Conservation (phyloP, 2,113 vertebrate genomes). For the Carassius gibelio region DNA sequence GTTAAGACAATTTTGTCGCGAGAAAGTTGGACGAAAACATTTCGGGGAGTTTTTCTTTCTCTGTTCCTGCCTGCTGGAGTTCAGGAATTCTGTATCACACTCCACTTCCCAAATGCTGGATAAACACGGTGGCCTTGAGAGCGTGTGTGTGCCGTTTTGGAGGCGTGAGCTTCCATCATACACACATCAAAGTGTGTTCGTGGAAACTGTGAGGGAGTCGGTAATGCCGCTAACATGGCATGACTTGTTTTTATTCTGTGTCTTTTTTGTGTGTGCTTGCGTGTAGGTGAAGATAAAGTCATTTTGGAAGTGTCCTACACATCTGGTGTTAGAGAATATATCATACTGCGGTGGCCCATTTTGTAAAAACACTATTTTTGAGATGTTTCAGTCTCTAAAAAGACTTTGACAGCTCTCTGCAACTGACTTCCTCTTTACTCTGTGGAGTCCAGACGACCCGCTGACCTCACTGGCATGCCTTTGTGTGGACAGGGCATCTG, state of each 20-base stretch:
- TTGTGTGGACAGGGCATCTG: conserved; percentile 6
- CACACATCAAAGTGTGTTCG: conserved; percentile 39
- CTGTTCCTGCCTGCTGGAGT: conserved; percentile 40
- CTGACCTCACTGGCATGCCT: conserved; percentile 22
- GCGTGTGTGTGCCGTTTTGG: conserved; percentile 43
- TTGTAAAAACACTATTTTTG: conserved; percentile 25
- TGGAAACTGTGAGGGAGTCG: conserved; percentile 31
- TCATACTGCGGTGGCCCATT: conserved; percentile 5
- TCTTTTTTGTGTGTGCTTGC: conserved; percentile 1
- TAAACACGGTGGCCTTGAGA: conserved; percentile 42
- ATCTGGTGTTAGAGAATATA: conserved; percentile 26
- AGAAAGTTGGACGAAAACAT: conserved; percentile 16
- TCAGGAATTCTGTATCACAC: conserved; percentile 44
- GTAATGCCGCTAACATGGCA: conserved; percentile 34
- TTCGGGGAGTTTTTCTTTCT: conserved; percentile 17
- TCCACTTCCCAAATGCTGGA: conserved; percentile 37
- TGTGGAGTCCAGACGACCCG: conserved; percentile 33
- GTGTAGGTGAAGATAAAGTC: not conserved
- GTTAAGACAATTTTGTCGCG: not conserved
- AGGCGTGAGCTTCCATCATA: conserved; percentile 30
- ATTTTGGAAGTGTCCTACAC: conserved; percentile 7
- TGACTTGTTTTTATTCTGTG: conserved; percentile 24
- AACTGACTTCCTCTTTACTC: conserved; percentile 39
- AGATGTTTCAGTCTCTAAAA: not conserved
- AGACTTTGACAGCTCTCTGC: conserved; percentile 45